Conservation (phyloP, 2,797 vertebrate species). For the Melanotaenia pygmaea region DNA sequence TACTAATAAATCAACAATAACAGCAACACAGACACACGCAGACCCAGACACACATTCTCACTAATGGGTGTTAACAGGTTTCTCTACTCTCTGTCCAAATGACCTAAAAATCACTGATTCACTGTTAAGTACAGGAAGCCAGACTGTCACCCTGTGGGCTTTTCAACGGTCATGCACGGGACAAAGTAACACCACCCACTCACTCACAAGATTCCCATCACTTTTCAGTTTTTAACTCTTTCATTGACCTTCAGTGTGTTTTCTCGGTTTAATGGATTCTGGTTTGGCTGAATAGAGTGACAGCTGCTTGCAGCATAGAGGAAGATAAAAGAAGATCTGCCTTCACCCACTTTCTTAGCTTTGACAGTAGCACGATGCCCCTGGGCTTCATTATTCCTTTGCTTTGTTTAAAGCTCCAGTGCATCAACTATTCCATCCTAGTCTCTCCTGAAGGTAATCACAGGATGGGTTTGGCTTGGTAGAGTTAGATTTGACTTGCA, state of each 20-base stretch:
- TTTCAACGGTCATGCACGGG: slow-evolving; percentile 21
- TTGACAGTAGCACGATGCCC: slow-evolving; percentile 53
- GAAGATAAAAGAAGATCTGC: slow-evolving; percentile 68
- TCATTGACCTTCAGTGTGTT: slow-evolving; percentile 54
- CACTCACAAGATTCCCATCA: slow-evolving; percentile 23
- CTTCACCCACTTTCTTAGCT: slow-evolving; percentile 55
- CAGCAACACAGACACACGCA: background rate
- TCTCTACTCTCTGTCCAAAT: slow-evolving; percentile 29
- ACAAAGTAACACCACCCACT: slow-evolving; percentile 14
- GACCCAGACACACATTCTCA: slow-evolving; percentile 24
- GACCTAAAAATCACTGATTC: slow-evolving; percentile 62
- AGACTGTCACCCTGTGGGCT: slow-evolving; percentile 37
- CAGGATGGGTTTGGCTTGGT: slow-evolving; percentile 13
- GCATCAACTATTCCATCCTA: slow-evolving; percentile 47
- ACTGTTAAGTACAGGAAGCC: slow-evolving; percentile 37
- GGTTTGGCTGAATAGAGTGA: slow-evolving; percentile 45
- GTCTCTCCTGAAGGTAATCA: slow-evolving; percentile 46
- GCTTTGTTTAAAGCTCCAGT: slow-evolving; percentile 43
- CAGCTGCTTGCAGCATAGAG: slow-evolving; percentile 51
- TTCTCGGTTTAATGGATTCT: slow-evolving; percentile 46
- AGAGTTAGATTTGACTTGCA: slow-evolving; percentile 35
- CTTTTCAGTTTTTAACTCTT: slow-evolving; percentile 46
- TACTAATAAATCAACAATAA: slow-evolving; percentile 33
- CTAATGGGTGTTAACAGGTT: slow-evolving; percentile 42
- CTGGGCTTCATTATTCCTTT: slow-evolving; percentile 60